Evolutionary conservation across 2,888 invertebrate genomes (phyloP).

Genomic region (Protophormia terraenovae): DNA sequence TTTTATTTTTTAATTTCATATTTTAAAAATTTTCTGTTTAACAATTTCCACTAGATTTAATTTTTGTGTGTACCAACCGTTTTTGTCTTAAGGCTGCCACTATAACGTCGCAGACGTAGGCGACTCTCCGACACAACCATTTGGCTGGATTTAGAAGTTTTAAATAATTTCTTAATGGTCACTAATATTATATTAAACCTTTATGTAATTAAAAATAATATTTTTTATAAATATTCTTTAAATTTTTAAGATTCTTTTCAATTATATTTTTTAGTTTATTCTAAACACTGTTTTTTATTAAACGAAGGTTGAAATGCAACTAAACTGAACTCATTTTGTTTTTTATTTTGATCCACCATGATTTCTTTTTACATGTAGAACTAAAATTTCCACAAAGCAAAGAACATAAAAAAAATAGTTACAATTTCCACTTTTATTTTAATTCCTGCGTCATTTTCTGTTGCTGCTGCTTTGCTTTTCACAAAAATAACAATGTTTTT

Average conservation of each 20-base stretch:
- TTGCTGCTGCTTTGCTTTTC: conserved; percentile 1
- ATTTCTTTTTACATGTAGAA: not conserved
- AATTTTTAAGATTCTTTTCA: not conserved
- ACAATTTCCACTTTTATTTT: conserved; percentile 48
- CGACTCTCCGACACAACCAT: conserved; percentile 79
- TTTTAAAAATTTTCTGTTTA: not conserved
- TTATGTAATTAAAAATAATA: not conserved
- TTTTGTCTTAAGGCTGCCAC: conserved; percentile 77
- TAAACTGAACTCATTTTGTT: conserved; percentile 60
- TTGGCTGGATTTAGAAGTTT: conserved; percentile 70
- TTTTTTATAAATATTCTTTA: not conserved
- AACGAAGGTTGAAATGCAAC: conserved; percentile 65
- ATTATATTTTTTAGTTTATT: not conserved
- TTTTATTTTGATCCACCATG: not conserved
- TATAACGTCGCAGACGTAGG: conserved; percentile 76
- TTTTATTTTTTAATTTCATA: not conserved
- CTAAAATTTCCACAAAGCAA: not conserved
- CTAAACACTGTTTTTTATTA: conserved; percentile 24
- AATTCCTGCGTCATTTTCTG: conserved; percentile 34
- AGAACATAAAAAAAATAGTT: conserved; percentile 14
- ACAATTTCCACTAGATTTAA: not conserved
- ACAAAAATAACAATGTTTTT: conserved; percentile 26
- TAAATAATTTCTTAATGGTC: conserved; percentile 67
- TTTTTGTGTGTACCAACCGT: conserved; percentile 73
- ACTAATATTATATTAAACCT: conserved; percentile 42